Evolutionary conservation across 2,888 invertebrate genomes (phyloP).

Genomic region (Pandemis corylana): DNA sequence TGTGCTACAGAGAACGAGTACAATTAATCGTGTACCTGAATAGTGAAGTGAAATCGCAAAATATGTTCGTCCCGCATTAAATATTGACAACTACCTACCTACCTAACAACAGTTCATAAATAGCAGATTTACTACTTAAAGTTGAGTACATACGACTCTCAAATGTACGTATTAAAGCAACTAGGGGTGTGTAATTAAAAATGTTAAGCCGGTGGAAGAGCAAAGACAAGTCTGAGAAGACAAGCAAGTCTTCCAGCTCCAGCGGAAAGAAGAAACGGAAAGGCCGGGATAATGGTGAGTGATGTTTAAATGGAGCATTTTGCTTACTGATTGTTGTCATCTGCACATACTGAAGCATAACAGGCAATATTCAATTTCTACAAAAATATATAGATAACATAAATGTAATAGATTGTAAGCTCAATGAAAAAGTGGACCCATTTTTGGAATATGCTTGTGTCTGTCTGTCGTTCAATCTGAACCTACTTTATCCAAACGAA

Average conservation of each 20-base stretch:
- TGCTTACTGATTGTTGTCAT: too few relatives aligned
- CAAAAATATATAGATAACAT: too few relatives aligned
- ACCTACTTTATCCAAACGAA: too few relatives aligned
- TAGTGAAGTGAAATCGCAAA: conserved; percentile 22
- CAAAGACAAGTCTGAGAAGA: conserved; percentile 92
- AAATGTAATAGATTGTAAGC: too few relatives aligned
- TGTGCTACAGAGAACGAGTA: conserved; percentile 17
- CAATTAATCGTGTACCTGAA: conserved; percentile 36
- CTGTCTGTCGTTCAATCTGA: too few relatives aligned
- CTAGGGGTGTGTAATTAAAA: conserved; percentile 48
- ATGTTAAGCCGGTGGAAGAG: conserved; percentile 95
- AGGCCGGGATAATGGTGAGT: conserved; percentile 92
- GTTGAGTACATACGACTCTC: conserved; percentile 13
- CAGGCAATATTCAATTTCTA: too few relatives aligned
- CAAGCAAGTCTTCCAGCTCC: conserved; percentile 80
- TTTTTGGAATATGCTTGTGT: too few relatives aligned
- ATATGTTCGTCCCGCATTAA: conserved; percentile 5
- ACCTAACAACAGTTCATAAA: neutral
- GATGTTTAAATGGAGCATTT: neutral
- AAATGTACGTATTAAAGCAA: conserved; percentile 30
- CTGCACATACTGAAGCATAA: too few relatives aligned
- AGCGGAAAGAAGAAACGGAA: conserved; percentile 93
- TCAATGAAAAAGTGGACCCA: too few relatives aligned
- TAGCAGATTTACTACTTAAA: neutral
- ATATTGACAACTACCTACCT: neutral